Conservation (phyloP, 2,113 vertebrate genomes). For the Mobula hypostoma region DNA sequence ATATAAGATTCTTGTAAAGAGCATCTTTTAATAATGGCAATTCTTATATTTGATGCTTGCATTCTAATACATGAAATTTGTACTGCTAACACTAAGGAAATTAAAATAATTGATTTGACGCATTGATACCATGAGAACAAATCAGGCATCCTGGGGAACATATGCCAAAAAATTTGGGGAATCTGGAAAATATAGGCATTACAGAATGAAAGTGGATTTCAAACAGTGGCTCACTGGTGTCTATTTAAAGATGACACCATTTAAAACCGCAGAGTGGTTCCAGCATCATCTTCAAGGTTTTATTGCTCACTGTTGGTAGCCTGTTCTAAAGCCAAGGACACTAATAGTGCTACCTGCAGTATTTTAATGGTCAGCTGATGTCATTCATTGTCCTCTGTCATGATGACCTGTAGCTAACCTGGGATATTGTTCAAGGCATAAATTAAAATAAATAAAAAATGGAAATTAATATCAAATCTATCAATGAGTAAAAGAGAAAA, state of each 20-base stretch:
- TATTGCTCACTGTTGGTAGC: background rate
- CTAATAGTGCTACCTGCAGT: background rate
- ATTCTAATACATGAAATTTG: background rate
- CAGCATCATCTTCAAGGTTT: background rate
- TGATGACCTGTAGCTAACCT: background rate
- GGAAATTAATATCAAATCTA: background rate
- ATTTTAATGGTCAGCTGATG: background rate
- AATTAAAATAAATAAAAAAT: background rate
- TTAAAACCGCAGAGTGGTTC: background rate
- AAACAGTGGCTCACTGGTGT: background rate
- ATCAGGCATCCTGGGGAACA: background rate
- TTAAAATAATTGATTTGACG: background rate
- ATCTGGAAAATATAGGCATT: background rate
- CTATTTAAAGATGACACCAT: background rate
- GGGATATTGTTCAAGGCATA: background rate
- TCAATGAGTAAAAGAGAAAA: background rate
- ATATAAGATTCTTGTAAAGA: background rate
- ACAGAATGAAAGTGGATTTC: background rate
- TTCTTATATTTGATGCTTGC: background rate
- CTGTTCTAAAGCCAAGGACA: background rate
- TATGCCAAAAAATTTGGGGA: background rate
- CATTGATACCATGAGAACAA: background rate
- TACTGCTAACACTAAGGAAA: background rate
- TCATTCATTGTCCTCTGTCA: background rate
- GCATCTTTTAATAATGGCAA: background rate